phyloP scores from a whole-genome alignment of 2,888 invertebrate genomes.

The Morpho helenor region DNA sequence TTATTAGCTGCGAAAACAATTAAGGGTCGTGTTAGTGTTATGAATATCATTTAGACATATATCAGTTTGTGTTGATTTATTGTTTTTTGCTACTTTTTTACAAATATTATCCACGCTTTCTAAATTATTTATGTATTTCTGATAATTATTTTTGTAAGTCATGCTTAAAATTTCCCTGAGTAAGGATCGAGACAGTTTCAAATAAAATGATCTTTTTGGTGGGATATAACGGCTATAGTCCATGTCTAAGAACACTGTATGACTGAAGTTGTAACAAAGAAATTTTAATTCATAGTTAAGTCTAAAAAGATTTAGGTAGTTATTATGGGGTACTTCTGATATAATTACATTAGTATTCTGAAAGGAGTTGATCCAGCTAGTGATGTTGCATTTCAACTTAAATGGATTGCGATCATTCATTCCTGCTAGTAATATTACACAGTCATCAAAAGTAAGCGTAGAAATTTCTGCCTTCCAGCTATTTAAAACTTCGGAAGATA shows the following conservation, averaged over 20 bases:
- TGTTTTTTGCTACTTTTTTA: not conserved
- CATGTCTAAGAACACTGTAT: not conserved
- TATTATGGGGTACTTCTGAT: no score
- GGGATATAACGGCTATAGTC: not conserved
- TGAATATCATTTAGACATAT: not conserved
- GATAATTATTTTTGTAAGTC: not conserved
- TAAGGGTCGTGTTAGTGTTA: not conserved
- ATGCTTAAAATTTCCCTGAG: not conserved
- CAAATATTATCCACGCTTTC: not conserved
- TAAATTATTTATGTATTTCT: not conserved
- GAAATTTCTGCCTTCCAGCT: no score
- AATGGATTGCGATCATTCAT: no score
- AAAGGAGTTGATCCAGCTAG: no score
- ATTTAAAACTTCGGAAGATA: no score
- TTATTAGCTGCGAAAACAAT: conserved; percentile 4
- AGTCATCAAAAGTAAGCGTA: no score
- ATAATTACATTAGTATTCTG: no score
- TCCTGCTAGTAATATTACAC: no score
- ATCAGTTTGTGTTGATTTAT: not conserved
- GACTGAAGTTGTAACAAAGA: no score
- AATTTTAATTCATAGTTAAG: no score
- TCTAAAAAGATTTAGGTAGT: no score
- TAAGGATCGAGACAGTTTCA: not conserved
- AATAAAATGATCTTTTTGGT: not conserved
- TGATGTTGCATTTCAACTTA: no score